Conservation (phyloP, 2,113 vertebrate species). For the Calypte anna region DNA sequence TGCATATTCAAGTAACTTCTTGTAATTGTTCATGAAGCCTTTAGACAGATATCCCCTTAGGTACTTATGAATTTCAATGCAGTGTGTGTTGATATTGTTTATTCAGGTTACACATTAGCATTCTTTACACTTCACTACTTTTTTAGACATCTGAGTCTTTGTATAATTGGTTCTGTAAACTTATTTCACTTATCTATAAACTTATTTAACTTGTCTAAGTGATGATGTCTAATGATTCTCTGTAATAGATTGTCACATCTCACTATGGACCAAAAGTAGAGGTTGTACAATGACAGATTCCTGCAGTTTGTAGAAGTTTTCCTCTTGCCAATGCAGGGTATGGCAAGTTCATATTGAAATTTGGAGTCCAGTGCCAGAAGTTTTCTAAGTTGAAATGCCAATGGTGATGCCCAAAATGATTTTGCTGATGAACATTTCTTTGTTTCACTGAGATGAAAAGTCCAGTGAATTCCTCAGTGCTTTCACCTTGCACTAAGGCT, state of each 20-base stretch:
- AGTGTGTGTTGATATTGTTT: neutral
- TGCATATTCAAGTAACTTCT: neutral
- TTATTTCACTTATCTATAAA: neutral
- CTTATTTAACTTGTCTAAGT: neutral
- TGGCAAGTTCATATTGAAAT: neutral
- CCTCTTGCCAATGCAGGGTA: neutral
- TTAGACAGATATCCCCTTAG: neutral
- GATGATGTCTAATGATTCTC: neutral
- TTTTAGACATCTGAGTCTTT: neutral
- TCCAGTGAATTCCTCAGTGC: neutral
- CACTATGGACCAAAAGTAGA: neutral
- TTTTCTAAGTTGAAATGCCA: neutral
- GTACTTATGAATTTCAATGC: neutral
- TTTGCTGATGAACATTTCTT: neutral
- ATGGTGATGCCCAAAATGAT: neutral
- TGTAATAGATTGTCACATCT: neutral
- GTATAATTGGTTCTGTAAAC: neutral
- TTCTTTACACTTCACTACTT: slow-evolving; percentile 6
- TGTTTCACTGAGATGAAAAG: neutral
- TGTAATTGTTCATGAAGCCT: neutral
- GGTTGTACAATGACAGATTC: neutral
- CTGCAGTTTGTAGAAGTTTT: neutral
- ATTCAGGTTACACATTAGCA: neutral
- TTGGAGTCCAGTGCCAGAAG: neutral
- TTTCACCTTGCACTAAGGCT: neutral